phyloP scores from a whole-genome alignment of 2,888 invertebrate species.

The Petrophora chlorosata region DNA sequence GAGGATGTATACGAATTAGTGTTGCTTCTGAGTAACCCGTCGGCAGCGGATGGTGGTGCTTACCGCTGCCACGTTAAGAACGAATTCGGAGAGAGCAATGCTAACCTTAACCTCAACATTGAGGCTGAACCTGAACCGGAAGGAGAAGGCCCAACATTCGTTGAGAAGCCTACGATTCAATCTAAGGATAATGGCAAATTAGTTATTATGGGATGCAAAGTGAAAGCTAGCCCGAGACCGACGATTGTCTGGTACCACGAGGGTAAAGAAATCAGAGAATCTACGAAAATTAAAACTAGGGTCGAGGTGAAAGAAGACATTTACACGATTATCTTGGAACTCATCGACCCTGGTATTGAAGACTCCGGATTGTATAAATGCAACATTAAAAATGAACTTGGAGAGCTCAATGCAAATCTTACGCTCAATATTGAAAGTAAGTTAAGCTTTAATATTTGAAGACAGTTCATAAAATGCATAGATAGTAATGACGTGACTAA shows the following conservation, averaged over 20 bases:
- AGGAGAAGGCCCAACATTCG: slow-evolving; percentile 97
- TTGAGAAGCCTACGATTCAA: slow-evolving; percentile 94
- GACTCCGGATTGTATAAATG: slow-evolving; percentile 99
- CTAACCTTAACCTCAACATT: slow-evolving; percentile 97
- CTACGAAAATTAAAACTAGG: slow-evolving; percentile 91
- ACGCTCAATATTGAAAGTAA: slow-evolving; percentile 99
- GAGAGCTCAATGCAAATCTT: slow-evolving; percentile 98
- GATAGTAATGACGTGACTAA: neutral
- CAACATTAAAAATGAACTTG: slow-evolving; percentile 97
- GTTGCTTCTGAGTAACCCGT: slow-evolving; percentile 82
- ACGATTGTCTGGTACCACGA: slow-evolving; percentile 81
- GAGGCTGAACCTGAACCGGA: slow-evolving; percentile 97
- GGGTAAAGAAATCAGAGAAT: slow-evolving; percentile 88
- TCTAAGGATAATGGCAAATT: slow-evolving; percentile 86
- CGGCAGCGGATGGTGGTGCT: slow-evolving; percentile 82
- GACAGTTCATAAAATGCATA: neutral
- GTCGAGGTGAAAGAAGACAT: slow-evolving; percentile 90
- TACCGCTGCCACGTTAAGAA: slow-evolving; percentile 96
- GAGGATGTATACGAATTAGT: slow-evolving; percentile 95
- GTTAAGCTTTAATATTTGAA: slow-evolving; percentile 48
- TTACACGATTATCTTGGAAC: slow-evolving; percentile 93
- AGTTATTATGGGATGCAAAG: slow-evolving; percentile 79
- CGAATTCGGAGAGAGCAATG: slow-evolving; percentile 98
- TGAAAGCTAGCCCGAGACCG: slow-evolving; percentile 78
- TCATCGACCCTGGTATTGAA: slow-evolving; percentile 95